Percentiles rank a stretch among this genome's conserved stretches.
phyloP scores from a whole-genome alignment of 2,797 vertebrate genomes.

The Sternotherus odoratus region DNA sequence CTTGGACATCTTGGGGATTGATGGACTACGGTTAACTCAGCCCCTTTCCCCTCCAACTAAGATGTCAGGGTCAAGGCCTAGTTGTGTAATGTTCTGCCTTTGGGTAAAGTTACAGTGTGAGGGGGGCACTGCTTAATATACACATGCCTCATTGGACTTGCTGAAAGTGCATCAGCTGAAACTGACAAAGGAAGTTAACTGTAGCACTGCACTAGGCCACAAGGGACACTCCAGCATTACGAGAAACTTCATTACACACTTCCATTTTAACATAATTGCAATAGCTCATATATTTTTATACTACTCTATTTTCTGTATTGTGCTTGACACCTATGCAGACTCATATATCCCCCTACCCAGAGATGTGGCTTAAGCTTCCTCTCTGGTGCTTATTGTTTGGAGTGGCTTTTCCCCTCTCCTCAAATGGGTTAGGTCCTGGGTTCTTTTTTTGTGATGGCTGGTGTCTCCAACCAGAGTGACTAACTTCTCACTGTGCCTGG shows the following conservation, averaged over 20 bases:
- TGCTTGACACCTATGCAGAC: not conserved
- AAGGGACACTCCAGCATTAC: not conserved
- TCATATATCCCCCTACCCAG: not conserved
- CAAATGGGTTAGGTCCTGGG: not conserved
- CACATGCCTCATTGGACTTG: not conserved
- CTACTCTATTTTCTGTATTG: not conserved
- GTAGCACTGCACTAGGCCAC: not conserved
- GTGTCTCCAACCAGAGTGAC: not conserved
- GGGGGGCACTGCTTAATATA: not conserved
- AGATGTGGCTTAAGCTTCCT: not conserved
- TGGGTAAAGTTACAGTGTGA: not conserved
- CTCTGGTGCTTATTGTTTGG: not conserved
- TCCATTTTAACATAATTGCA: fast-evolving
- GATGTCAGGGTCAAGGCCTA: no score
- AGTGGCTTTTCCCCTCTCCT: not conserved
- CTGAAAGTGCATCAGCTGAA: not conserved
- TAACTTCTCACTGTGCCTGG: not conserved
- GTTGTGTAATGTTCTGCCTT: not conserved
- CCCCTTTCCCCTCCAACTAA: no score
- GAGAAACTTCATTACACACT: not conserved
- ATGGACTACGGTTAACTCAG: no score
- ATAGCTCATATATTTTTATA: not conserved
- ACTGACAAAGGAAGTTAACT: not conserved
- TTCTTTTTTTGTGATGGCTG: not conserved
- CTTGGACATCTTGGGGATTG: no score